Evolutionary conservation across 2,888 invertebrate species (phyloP), one percentile per base, ranked within the genome.

Genomic region (Lasioglossum lativentre): DNA sequence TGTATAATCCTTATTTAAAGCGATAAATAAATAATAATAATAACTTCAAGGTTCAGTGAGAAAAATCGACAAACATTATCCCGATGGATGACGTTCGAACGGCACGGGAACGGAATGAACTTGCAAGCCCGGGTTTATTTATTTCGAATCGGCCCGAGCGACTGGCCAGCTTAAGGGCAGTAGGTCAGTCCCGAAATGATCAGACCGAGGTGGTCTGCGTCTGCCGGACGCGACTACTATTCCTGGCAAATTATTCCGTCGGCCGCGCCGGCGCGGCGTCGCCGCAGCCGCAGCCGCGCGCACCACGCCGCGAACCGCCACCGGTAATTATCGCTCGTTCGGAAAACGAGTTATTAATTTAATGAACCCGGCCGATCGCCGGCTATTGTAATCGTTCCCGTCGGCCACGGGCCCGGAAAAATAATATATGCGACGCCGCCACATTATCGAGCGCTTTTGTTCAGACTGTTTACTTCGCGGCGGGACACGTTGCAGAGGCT

Each of bases 121-220:
- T 63, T 45, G 34, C 30, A 70, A 27, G 76, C 66, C 34, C 4
- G 45, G 72, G 77, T 85, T 85, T 74, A 79, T 85, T 85, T 80
- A 71, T 75, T 47, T 75, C 70, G 68, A 16, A 42, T 52, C 59
- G 75, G 68, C 42, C n/a, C 80, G 85, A 63, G 73, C 86, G 81
- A 73, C 73, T 52, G 76, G 78, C 86, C 87, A 87, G 91, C 91
- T 92, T 93, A 93, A 93, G 89, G 89, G 89, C 89, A 89, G 92
- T 93, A 92, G 93, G 93, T 93, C 93, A 92, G 87, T 93, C 92
- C 92, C 91, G 91, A 90, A 88, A 87, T 83, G 91, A 85, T 91
- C 91, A 86, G 90, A 91, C 90, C 84, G 73, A 83, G 34, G 85
- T 80, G 78, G 75, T 27, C 68, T 27, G 87, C 75, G 82, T 86